Percentiles rank a stretch among this genome's conserved stretches.
Evolutionary conservation across 2,113 vertebrate genomes (phyloP).

Genomic region (Conger conger): DNA sequence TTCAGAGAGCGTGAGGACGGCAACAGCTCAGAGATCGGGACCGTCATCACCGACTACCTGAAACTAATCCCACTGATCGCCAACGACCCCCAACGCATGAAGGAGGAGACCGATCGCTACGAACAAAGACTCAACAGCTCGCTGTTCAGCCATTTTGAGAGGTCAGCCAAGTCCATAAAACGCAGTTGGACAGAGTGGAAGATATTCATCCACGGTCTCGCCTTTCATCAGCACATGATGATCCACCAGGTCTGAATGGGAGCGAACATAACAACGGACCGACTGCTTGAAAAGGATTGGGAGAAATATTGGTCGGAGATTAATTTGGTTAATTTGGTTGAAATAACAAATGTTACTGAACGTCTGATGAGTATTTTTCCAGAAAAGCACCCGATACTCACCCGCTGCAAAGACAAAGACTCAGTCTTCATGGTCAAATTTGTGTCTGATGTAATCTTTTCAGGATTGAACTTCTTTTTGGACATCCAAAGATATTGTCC

Average conservation of each 20-base stretch:
- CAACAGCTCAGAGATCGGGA: conserved; percentile 57
- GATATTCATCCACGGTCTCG: conserved; percentile 66
- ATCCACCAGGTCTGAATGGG: conserved; percentile 67
- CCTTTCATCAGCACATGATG: conserved; percentile 68
- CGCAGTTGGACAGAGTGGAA: too few species aligned
- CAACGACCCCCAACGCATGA: too few species aligned
- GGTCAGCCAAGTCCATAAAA: too few species aligned
- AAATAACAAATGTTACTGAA: not conserved
- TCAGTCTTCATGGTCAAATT: too few species aligned
- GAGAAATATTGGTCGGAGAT: too few species aligned
- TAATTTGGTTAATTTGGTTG: not conserved
- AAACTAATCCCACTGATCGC: conserved; percentile 40
- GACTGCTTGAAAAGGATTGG: too few species aligned
- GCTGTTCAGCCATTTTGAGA: too few species aligned
- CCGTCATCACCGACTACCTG: conserved; percentile 61
- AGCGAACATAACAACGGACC: conserved; percentile 25
- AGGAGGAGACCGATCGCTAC: too few species aligned
- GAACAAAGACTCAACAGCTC: too few species aligned
- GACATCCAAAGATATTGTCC: too few species aligned
- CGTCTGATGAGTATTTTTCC: not conserved
- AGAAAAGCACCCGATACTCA: not conserved
- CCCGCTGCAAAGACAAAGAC: not conserved
- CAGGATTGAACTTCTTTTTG: too few species aligned
- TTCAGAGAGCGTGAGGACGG: conserved; percentile 53
- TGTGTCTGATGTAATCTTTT: too few species aligned